Conservation (phyloP, 2,113 vertebrate genomes). For the Nibea albiflora region DNA sequence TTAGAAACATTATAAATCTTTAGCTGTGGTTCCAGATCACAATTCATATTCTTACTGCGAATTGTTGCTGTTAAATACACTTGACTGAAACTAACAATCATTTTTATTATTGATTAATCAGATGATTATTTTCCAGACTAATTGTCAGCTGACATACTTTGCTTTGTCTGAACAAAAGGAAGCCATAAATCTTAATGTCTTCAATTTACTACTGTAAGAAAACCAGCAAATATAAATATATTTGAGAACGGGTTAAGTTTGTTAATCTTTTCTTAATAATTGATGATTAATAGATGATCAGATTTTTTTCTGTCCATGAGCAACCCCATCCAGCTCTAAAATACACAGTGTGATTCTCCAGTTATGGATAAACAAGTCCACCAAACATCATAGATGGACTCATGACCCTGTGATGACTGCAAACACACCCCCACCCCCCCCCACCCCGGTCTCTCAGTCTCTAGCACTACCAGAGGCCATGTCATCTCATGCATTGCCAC, state of each 20-base stretch:
- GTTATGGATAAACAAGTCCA: not conserved
- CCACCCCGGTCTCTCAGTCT: not conserved
- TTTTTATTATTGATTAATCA: not conserved
- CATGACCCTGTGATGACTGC: slow-evolving; percentile 62
- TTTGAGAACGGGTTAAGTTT: not conserved
- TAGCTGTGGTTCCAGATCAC: not conserved
- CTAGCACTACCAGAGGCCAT: slow-evolving; percentile 53
- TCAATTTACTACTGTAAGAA: not conserved
- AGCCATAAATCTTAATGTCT: not conserved
- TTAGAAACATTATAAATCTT: not conserved
- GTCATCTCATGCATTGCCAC: slow-evolving; percentile 75
- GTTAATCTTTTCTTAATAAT: not conserved
- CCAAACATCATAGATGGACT: slow-evolving; percentile 16
- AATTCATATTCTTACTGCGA: not conserved
- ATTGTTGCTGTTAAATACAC: not conserved
- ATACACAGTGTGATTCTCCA: not conserved
- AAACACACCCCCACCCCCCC: not conserved
- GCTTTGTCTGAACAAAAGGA: not conserved
- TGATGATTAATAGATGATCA: not conserved
- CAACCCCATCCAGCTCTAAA: not conserved
- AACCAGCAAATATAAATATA: not conserved
- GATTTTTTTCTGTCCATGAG: not conserved
- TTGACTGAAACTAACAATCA: not conserved
- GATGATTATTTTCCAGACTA: not conserved
- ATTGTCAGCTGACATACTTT: no score